phyloP scores from a whole-genome alignment of 2,797 vertebrate species.

The Ficedula albicollis region DNA sequence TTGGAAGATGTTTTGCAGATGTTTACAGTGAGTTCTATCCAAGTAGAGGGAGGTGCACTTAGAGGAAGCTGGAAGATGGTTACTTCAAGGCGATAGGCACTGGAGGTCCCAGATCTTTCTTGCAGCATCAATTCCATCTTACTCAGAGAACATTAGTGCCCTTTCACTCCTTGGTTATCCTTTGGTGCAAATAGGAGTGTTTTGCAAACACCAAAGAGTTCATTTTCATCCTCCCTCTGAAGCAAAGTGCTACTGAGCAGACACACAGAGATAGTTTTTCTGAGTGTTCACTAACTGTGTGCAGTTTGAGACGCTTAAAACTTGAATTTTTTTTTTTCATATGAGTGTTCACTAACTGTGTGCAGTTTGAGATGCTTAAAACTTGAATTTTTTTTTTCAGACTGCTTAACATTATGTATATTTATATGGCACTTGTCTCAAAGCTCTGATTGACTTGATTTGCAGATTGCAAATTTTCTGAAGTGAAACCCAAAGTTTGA shows the following conservation, averaged over 20 bases:
- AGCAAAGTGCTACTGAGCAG: neutral
- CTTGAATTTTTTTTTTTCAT: neutral
- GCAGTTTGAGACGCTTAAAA: neutral
- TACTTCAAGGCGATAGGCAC: neutral
- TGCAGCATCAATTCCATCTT: neutral
- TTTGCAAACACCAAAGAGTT: neutral
- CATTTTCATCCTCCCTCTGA: neutral
- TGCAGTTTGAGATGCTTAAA: neutral
- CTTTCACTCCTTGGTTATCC: neutral
- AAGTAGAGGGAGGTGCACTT: neutral
- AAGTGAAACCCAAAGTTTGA: neutral
- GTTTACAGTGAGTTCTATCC: neutral
- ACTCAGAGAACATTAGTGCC: neutral
- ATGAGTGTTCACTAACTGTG: neutral
- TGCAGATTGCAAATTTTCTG: neutral
- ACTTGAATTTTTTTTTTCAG: neutral
- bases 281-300: neutral
- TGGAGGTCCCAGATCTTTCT: neutral
- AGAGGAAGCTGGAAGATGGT: neutral
- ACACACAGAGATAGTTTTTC: neutral
- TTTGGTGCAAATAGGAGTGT: neutral
- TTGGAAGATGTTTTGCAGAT: slow-evolving; percentile 31
- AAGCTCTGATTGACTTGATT: neutral
- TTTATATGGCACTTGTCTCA: neutral
- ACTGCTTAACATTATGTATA: neutral